Base-by-base conservation (phyloP, 1,140 invertebrate species). In the Palaemon carinicauda region DNA sequence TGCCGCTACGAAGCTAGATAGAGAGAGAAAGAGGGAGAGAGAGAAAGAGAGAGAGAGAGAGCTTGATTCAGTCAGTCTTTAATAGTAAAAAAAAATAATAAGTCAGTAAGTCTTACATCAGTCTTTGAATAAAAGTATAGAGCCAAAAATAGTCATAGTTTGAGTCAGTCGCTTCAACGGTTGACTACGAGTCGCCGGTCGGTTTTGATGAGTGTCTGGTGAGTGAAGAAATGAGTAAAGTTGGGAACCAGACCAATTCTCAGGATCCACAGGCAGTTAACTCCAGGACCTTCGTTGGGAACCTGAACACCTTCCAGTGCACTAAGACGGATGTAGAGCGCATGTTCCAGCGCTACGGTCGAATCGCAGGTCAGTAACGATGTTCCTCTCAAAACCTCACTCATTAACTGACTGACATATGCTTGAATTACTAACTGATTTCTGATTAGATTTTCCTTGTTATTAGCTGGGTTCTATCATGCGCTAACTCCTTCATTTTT, bases 231-330 rank as follows among this genome's bases (percentile, higher is more conserved):
- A 95, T 95, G 94, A 95, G 94, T 92, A 96, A 95, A 93, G 95
- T 96, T 89, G 96, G 96, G 89, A 96, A 96, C 92, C 95, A 96
- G 91, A 97, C 96, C 89, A 96, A 96, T 92, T 95, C 95, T 86
- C 95, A 96, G 91, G 96, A 97, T 93, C 96, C 96, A 87, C 95
- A 96, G 90, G 96, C 96, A 54, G 95, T 96, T 90, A 96, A 96
- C 92, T 97, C 95, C 89, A 93, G 96, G 79, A 94, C 97, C 87
- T 97, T 97, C 92, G 96, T 97, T 79, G 96, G 96, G 88, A 97
- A 97, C 92, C 93, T 97, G 90, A 97, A 97, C 93, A 97, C 96
- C 90, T 96, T 96, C 93, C 95, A 96, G 91, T 95, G 96, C 91
- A 95, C 94, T 90, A 97, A 97, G 92, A 96, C 96, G 88, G 96